Evolutionary conservation across 2,113 vertebrate species (phyloP).

Genomic region (Macaca nemestrina): DNA sequence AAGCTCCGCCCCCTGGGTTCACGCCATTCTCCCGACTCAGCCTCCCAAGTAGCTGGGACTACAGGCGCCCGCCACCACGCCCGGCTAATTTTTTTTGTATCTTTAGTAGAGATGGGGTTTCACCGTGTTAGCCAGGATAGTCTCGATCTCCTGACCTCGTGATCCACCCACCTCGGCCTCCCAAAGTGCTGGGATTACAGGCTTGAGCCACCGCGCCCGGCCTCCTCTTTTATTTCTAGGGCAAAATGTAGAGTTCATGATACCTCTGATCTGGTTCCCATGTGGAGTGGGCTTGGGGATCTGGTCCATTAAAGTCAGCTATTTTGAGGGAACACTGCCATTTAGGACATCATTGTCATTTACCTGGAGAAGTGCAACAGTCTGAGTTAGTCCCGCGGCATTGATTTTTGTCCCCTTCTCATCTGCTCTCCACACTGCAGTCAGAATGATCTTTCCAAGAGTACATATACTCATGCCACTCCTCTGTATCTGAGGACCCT

Average conservation of each 20-base stretch:
- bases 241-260: background rate
- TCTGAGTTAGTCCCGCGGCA: background rate
- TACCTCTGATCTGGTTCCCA: slow-evolving; percentile 15
- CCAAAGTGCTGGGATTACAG: no score
- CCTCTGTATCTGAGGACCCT: background rate
- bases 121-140: no score
- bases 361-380: background rate
- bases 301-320: slow-evolving; percentile 60
- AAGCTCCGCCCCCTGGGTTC: no score
- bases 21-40: no score
- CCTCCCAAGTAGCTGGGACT: no score
- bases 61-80: no score
- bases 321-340: slow-evolving; percentile 50
- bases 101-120: no score
- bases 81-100: no score
- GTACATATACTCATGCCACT: background rate
- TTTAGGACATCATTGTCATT: slow-evolving; percentile 23
- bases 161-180: no score
- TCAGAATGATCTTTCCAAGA: background rate
- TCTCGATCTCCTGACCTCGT: no score
- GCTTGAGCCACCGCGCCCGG: no score
- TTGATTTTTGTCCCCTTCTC: background rate
- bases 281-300: slow-evolving; percentile 66
- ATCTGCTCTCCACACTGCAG: background rate
- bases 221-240: slow-evolving; percentile 39